phyloP scores from a whole-genome alignment of 2,113 vertebrate species.

The Acinonyx jubatus region DNA sequence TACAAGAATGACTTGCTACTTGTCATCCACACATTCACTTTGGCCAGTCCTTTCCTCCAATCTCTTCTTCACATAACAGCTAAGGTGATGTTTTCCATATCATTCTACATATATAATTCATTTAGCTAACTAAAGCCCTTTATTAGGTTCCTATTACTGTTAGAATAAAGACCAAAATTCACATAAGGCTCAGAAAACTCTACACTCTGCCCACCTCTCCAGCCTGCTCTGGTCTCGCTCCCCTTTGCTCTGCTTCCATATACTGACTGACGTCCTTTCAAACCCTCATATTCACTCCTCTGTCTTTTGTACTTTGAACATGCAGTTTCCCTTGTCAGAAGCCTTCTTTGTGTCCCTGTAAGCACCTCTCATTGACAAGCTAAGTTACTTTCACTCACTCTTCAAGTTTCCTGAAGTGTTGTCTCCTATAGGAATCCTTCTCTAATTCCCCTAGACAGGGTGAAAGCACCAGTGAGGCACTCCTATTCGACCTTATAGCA shows the following conservation, averaged over 20 bases:
- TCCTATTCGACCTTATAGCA: neutral
- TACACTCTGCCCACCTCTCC: neutral
- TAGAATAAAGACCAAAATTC: constrained; percentile 25
- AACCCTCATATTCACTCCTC: neutral
- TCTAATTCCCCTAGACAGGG: neutral
- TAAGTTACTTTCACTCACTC: constrained; percentile 36
- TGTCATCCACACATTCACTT: neutral
- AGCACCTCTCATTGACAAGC: neutral
- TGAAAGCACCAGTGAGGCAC: neutral
- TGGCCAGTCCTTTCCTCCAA: neutral
- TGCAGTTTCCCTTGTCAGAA: neutral
- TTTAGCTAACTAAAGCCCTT: neutral
- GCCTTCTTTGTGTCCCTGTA: neutral
- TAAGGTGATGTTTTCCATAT: neutral
- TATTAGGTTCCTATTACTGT: neutral
- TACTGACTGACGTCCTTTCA: neutral
- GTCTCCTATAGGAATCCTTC: neutral
- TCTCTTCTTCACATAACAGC: neutral
- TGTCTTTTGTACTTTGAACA: neutral
- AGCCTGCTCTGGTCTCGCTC: neutral
- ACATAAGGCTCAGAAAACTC: neutral
- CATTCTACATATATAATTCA: neutral
- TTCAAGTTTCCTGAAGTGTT: constrained; percentile 1
- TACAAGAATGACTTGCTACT: neutral
- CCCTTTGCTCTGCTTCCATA: neutral